A percentile compares a stretch with the other conserved stretches of the same genome.
Evolutionary conservation across 2,113 vertebrate species (phyloP).

Genomic region (Ophthalmolycus amberensis): DNA sequence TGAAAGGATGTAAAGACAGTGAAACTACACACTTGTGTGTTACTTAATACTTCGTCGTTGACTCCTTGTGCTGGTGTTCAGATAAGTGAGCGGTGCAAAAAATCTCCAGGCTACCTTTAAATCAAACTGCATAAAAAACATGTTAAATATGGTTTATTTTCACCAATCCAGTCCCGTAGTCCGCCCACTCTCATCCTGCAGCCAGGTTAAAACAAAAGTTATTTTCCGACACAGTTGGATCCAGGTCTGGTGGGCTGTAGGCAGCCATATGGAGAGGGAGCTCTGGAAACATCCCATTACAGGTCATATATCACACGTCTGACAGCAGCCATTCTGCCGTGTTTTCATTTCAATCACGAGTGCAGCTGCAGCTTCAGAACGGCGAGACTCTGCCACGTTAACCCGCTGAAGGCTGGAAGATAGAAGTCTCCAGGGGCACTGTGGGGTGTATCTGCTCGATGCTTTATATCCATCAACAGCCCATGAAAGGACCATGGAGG

Average conservation of each 20-base stretch:
- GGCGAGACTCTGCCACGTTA: constrained; percentile 81
- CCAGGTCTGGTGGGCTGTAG: constrained; percentile 83
- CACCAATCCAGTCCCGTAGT: not conserved
- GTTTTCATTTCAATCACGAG: constrained; percentile 95
- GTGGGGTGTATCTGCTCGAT: constrained; percentile 9
- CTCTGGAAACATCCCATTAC: constrained; percentile 94
- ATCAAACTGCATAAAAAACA: constrained; percentile 10
- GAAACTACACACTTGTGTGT: not conserved
- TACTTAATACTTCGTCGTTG: not conserved
- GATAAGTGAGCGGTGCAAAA: not conserved
- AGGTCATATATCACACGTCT: constrained; percentile 91
- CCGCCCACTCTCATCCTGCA: not conserved
- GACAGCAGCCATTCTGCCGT: constrained; percentile 92
- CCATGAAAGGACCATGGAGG: not conserved
- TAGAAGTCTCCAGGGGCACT: constrained; percentile 10
- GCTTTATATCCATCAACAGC: constrained; percentile 24
- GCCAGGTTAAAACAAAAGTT: constrained; percentile 47
- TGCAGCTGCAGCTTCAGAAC: constrained; percentile 86
- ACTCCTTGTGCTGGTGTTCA: not conserved
- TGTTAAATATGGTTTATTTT: constrained; percentile 15
- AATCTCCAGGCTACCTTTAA: not conserved
- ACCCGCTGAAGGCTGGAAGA: constrained; percentile 77
- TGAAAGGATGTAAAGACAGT: not conserved
- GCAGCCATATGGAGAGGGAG: constrained; percentile 88
- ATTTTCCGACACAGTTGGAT: constrained; percentile 64